Conservation (phyloP, 2,113 vertebrate species). For the Fregata magnificens region DNA sequence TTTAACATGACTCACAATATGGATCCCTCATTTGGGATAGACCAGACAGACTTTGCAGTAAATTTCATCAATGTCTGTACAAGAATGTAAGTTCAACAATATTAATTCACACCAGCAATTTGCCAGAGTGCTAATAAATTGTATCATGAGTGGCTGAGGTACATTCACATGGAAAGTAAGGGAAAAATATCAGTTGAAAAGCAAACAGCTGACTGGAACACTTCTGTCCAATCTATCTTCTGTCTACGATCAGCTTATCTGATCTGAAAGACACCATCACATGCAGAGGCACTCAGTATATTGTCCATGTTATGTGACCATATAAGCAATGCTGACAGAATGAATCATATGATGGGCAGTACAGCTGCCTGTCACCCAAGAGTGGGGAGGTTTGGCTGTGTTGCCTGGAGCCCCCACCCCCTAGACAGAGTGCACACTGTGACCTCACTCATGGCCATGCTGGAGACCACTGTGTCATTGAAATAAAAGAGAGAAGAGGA, state of each 20-base stretch:
- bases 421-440: neutral
- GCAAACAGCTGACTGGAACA: neutral
- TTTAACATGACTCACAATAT: neutral
- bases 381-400: neutral
- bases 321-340: neutral
- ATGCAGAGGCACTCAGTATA: accelerated
- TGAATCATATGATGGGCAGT: neutral
- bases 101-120: neutral
- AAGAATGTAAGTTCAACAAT: neutral
- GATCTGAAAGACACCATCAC: neutral
- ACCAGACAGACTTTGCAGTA: neutral
- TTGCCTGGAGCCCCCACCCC: neutral
- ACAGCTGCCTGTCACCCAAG: neutral
- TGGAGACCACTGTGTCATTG: neutral
- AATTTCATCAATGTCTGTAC: neutral
- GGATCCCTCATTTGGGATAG: neutral
- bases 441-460: too few species aligned
- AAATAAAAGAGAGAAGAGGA: neutral
- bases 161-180: neutral
- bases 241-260: neutral
- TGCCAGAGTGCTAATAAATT: constrained; percentile 10
- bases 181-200: neutral
- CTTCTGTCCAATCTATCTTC: neutral
- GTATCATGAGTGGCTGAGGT: neutral
- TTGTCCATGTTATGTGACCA: accelerated